Percentiles rank a stretch among this genome's conserved stretches.
Evolutionary conservation across 2,113 vertebrate genomes (phyloP).

Genomic region (Acrocephalus arundinaceus): DNA sequence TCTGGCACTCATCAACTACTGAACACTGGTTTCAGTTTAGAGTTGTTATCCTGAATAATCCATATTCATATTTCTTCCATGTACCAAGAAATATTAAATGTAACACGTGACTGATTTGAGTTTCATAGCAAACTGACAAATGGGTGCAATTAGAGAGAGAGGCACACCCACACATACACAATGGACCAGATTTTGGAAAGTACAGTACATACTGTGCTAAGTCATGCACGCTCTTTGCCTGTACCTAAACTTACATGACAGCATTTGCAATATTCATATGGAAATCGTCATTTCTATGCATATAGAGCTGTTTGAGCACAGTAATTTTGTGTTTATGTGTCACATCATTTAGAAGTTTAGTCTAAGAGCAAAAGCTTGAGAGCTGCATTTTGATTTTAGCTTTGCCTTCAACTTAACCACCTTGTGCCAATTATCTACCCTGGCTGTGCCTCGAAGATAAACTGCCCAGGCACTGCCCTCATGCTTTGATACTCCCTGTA

Average conservation of each 20-base stretch:
- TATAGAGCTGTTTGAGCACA: constrained; percentile 45
- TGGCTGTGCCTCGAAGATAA: constrained; percentile 41
- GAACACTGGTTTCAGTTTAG: not conserved
- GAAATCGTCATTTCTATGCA: constrained; percentile 53
- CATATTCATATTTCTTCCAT: constrained; percentile 56
- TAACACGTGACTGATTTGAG: constrained; percentile 57
- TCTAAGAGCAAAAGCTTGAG: constrained; percentile 27
- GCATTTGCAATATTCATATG: constrained; percentile 67
- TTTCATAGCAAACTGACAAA: constrained; percentile 67
- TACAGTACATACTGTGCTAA: constrained; percentile 66
- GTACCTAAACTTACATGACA: constrained; percentile 65
- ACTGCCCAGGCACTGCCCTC: constrained; percentile 52
- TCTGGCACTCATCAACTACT: not conserved
- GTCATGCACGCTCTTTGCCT: constrained; percentile 60
- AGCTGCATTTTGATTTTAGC: constrained; percentile 34
- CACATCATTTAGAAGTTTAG: constrained; percentile 46
- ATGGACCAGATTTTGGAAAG: constrained; percentile 69
- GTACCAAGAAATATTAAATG: constrained; percentile 53
- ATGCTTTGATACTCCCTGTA: constrained; percentile 64
- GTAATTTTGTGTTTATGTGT: constrained; percentile 54
- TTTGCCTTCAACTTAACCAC: constrained; percentile 18
- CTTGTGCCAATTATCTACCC: constrained; percentile 55
- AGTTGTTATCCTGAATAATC: constrained; percentile 33
- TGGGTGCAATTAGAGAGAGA: constrained; percentile 66
- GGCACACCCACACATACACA: constrained; percentile 67